phyloP scores from a whole-genome alignment of 2,888 invertebrate species.

The Epirrhoe alternata region DNA sequence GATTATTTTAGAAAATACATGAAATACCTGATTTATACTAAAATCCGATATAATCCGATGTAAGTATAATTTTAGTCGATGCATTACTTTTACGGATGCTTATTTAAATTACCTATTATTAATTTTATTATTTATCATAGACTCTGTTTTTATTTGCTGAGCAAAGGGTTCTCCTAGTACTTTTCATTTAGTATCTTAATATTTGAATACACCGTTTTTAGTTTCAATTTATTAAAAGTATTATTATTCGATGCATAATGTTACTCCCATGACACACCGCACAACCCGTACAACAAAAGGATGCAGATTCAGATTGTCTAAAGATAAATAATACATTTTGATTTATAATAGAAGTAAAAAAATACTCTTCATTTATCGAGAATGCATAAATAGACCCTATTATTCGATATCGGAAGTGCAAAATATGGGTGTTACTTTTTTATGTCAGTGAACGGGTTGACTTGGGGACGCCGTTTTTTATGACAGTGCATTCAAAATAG shows the following conservation, averaged over 20 bases:
- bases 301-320: constrained; percentile 84
- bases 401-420: constrained; percentile 83
- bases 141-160: too few relatives aligned
- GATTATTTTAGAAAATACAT: constrained; percentile 6
- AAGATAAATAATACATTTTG: constrained; percentile 86
- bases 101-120: too few relatives aligned
- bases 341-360: constrained; percentile 83
- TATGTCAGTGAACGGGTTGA: constrained; percentile 82
- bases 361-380: constrained; percentile 84
- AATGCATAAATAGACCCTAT: constrained; percentile 85
- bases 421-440: constrained; percentile 85
- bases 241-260: constrained; percentile 68
- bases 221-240: constrained; percentile 52
- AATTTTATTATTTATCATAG: too few relatives aligned
- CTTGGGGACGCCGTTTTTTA: constrained; percentile 74
- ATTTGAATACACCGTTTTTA: not conserved
- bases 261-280: constrained; percentile 85
- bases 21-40: not conserved
- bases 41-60: too few relatives aligned
- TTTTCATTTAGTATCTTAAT: not conserved
- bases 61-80: too few relatives aligned
- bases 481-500: constrained; percentile 79
- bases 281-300: constrained; percentile 82
- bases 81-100: too few relatives aligned
- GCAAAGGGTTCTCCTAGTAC: too few relatives aligned